phyloP scores from a whole-genome alignment of 2,888 invertebrate species.

The Linnaemya tessellans region DNA sequence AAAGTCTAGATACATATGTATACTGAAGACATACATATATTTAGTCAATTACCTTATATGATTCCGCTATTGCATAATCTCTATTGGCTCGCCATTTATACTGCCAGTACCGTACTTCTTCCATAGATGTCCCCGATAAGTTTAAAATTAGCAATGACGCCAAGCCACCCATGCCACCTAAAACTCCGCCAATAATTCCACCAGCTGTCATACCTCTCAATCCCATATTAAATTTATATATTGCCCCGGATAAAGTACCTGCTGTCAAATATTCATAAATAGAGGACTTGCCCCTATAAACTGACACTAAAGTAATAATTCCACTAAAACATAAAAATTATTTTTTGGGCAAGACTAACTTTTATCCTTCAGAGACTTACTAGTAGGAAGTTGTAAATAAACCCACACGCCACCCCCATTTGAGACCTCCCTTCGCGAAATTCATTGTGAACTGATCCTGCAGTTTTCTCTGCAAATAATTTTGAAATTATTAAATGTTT shows the following conservation, averaged over 20 bases:
- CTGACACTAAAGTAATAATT: slow-evolving; percentile 86
- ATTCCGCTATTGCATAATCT: slow-evolving; percentile 80
- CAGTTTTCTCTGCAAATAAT: slow-evolving; percentile 85
- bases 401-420: slow-evolving; percentile 88
- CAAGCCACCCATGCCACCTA: slow-evolving; percentile 87
- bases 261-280: slow-evolving; percentile 87
- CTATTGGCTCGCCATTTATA: slow-evolving; percentile 83
- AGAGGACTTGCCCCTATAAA: slow-evolving; percentile 88
- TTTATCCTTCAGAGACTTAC: slow-evolving; percentile 83
- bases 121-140: slow-evolving; percentile 86
- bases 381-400: slow-evolving; percentile 88
- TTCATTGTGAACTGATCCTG: slow-evolving; percentile 88
- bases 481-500: background rate
- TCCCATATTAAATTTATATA: slow-evolving; percentile 89
- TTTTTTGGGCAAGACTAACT: background rate
- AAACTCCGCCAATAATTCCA: slow-evolving; percentile 85
- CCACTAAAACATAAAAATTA: slow-evolving; percentile 84
- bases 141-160: slow-evolving; percentile 85
- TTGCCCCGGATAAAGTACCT: slow-evolving; percentile 86
- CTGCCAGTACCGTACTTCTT: slow-evolving; percentile 86
- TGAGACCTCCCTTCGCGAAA: slow-evolving; percentile 89
- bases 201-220: slow-evolving; percentile 88
- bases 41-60: slow-evolving; percentile 74
- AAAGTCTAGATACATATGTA: background rate
- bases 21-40: background rate